A percentile compares a stretch with the other conserved stretches of the same genome.
Conservation (phyloP, 2,888 invertebrate species). For the Conchocele bisecta region DNA sequence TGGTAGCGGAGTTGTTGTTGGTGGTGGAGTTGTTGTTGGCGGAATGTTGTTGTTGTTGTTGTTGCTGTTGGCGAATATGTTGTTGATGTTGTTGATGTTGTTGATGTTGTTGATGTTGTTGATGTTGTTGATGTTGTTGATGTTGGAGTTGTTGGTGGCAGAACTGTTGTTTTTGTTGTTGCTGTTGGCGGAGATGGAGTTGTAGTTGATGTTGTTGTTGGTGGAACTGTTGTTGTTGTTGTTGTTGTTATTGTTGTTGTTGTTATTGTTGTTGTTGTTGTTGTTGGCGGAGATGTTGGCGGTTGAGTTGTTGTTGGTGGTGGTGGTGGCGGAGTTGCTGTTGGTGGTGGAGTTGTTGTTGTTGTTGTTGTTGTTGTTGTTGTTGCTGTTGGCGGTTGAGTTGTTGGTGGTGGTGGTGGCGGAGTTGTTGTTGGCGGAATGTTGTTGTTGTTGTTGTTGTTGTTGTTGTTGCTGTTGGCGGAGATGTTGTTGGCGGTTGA, state of each 20-base stretch:
- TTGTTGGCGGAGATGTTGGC: conserved; percentile 7
- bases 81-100: neutral
- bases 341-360: neutral
- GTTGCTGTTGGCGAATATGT: neutral
- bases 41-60: neutral
- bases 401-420: conserved; percentile 4
- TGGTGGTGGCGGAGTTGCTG: neutral
- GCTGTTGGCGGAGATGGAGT: conserved; percentile 6
- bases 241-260: conserved; percentile 7
- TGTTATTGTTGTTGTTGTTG: conserved; percentile 10
- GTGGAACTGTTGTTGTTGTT: neutral
- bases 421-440: neutral
- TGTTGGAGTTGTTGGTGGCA: conserved; percentile 15
- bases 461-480: conserved; percentile 6
- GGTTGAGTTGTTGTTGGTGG: neutral
- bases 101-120: too few relatives aligned
- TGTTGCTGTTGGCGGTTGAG: conserved; percentile 3
- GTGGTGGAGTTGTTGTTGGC: neutral
- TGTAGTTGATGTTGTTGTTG: conserved; percentile 8
- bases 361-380: conserved; percentile 1
- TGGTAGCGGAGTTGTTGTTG: neutral
- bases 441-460: neutral
- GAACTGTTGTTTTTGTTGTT: conserved; percentile 6
- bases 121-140: neutral
- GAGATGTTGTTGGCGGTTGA: neutral